These are phyloP conservation scores for Dynastes tityus DNA, from an alignment of 2,888 invertebrate species.

Conservation along the genomic window DNA sequence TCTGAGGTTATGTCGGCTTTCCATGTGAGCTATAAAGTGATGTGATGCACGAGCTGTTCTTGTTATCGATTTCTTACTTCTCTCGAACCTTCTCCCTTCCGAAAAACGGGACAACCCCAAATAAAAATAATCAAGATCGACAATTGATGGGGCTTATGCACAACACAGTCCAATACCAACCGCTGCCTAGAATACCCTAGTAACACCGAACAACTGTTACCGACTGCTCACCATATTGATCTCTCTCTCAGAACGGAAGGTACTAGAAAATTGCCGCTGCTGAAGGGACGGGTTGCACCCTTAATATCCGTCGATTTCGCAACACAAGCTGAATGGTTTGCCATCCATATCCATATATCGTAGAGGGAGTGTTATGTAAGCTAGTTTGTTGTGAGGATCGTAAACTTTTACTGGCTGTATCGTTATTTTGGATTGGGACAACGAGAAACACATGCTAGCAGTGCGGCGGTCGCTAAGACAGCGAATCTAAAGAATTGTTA, in stretches of 20 bases:
- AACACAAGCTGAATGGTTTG: background rate
- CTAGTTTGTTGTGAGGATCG: background rate
- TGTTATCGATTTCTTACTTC: conserved; percentile 38
- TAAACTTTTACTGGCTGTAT: too few relatives aligned
- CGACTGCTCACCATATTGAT: conserved; percentile 40
- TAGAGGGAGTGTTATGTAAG: background rate
- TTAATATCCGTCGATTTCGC: background rate
- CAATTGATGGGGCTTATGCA: conserved; percentile 58
- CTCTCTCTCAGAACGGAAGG: background rate
- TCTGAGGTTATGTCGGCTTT: conserved; percentile 29
- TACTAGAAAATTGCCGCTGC: background rate
- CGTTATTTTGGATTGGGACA: too few relatives aligned
- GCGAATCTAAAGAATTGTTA: too few relatives aligned
- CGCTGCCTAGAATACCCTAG: conserved; percentile 25
- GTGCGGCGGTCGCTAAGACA: too few relatives aligned
- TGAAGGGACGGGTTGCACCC: background rate
- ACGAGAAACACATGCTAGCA: too few relatives aligned
- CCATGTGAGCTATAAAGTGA: background rate
- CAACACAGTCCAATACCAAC: conserved; percentile 12
- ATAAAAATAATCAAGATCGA: conserved; percentile 51
- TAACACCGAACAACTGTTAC: conserved; percentile 45
- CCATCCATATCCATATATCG: background rate
- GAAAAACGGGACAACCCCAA: conserved; percentile 47
- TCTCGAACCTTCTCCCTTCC: conserved; percentile 45
- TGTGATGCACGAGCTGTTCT: background rate